phyloP scores from a whole-genome alignment of 2,888 invertebrate species.

The Deroplatys truncata region DNA sequence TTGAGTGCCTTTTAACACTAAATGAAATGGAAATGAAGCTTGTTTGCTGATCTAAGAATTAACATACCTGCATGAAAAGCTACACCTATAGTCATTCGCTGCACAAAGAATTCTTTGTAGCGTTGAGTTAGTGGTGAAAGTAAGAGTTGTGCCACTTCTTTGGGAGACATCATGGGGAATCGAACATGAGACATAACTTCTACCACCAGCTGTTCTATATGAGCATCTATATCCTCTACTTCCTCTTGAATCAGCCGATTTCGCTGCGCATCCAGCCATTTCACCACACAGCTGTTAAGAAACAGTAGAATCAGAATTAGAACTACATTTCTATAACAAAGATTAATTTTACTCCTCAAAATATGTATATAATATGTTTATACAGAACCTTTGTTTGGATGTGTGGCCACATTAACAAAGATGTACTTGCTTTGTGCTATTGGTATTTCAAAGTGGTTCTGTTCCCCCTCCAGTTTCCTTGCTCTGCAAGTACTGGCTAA shows the following conservation, averaged over 20 bases:
- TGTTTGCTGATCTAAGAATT: too few relatives aligned
- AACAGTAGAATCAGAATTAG: not conserved
- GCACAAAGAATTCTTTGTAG: slow-evolving; percentile 82
- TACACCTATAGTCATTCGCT: slow-evolving; percentile 85
- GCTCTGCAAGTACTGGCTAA: too few relatives aligned
- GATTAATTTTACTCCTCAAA: too few relatives aligned
- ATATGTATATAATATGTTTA: too few relatives aligned
- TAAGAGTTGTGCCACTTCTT: slow-evolving; percentile 78
- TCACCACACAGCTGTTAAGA: slow-evolving; percentile 60
- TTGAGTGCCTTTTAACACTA: too few relatives aligned
- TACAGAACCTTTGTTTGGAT: too few relatives aligned
- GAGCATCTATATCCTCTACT: slow-evolving; percentile 52
- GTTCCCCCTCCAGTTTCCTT: too few relatives aligned
- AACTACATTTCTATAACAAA: not conserved
- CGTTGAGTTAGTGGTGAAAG: slow-evolving; percentile 72
- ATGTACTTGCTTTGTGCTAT: too few relatives aligned
- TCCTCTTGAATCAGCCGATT: slow-evolving; percentile 50
- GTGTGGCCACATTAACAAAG: too few relatives aligned
- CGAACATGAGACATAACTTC: slow-evolving; percentile 69
- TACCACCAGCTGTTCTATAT: slow-evolving; percentile 65
- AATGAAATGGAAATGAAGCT: too few relatives aligned
- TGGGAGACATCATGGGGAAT: slow-evolving; percentile 93
- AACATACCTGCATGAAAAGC: slow-evolving; percentile 71
- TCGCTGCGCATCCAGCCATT: slow-evolving; percentile 74
- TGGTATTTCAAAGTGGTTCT: too few relatives aligned